A percentile compares a stretch with the other conserved stretches of the same genome.
phyloP scores from a whole-genome alignment of 2,113 vertebrate genomes.

The Progne subis region DNA sequence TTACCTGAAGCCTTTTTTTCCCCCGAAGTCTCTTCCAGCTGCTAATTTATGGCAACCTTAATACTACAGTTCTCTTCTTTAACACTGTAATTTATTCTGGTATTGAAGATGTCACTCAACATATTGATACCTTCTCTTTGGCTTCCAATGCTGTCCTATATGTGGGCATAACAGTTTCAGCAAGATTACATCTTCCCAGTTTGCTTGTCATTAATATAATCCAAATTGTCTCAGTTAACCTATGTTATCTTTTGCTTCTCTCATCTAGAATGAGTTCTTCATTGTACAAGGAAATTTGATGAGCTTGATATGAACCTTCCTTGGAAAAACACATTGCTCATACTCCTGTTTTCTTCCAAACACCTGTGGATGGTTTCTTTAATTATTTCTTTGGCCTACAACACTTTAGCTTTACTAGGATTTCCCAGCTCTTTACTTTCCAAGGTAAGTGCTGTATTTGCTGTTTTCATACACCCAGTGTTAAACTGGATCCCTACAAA shows the following conservation, averaged over 20 bases:
- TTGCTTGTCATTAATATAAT: not conserved
- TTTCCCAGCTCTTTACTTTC: not conserved
- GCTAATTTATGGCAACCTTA: not conserved
- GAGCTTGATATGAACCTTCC: not conserved
- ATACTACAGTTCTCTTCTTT: not conserved
- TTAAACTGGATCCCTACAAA: not conserved
- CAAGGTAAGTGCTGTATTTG: not conserved
- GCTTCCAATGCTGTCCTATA: not conserved
- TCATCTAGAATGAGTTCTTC: not conserved
- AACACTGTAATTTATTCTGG: not conserved
- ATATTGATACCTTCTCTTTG: not conserved
- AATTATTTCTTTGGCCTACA: not conserved
- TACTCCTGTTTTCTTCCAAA: not conserved
- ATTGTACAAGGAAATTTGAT: not conserved
- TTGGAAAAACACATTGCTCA: conserved; percentile 5
- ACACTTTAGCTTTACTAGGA: not conserved
- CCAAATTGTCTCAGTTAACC: not conserved
- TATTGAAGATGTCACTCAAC: not conserved
- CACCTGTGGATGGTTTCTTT: not conserved
- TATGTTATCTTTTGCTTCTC: not conserved
- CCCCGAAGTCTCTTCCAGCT: not conserved
- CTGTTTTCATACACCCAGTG: not conserved
- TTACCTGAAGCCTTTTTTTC: not conserved
- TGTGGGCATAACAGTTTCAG: not conserved
- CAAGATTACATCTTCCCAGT: not conserved